Percentiles rank a stretch among this genome's conserved stretches.
These are phyloP conservation scores for Aphyosemion australe DNA, from an alignment of 2,113 vertebrate species.

Conservation along the genomic window DNA sequence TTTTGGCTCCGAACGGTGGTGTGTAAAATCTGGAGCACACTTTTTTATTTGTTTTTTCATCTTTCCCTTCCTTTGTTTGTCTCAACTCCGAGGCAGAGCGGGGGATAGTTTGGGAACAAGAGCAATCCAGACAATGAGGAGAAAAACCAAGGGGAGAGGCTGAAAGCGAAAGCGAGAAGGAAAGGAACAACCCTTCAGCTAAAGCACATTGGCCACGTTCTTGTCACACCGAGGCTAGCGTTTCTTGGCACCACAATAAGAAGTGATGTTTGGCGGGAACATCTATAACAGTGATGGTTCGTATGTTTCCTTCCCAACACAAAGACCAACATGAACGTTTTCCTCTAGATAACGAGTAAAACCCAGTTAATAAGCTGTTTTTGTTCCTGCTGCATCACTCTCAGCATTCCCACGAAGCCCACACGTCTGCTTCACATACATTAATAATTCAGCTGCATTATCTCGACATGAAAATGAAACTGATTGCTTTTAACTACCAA, in stretches of 20 bases:
- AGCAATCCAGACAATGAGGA: not conserved
- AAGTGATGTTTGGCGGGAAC: conserved; percentile 69
- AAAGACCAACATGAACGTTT: no score
- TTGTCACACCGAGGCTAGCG: conserved; percentile 65
- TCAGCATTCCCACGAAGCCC: conserved; percentile 19
- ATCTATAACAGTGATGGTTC: conserved; percentile 46
- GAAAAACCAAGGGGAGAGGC: not conserved
- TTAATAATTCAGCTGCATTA: conserved; percentile 68
- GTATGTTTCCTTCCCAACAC: no score
- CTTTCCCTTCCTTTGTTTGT: conserved; percentile 1
- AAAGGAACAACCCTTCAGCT: conserved; percentile 22
- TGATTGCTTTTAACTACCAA: conserved; percentile 36
- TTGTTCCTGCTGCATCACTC: conserved; percentile 1
- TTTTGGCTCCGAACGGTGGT: conserved; percentile 21
- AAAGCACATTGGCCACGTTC: conserved; percentile 63
- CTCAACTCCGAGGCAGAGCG: conserved; percentile 32
- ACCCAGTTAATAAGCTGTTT: no score
- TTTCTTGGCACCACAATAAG: conserved; percentile 64
- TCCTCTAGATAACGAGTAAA: no score
- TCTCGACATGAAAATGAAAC: conserved; percentile 65
- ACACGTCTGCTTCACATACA: conserved; percentile 17
- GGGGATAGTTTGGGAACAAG: conserved; percentile 20
- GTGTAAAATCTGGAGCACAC: conserved; percentile 38
- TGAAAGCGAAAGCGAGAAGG: conserved; percentile 6
- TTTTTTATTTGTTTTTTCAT: conserved; percentile 2